These are phyloP conservation scores for Sphaeramia orbicularis DNA, from an alignment of 2,797 vertebrate species.

Conservation along the genomic window DNA sequence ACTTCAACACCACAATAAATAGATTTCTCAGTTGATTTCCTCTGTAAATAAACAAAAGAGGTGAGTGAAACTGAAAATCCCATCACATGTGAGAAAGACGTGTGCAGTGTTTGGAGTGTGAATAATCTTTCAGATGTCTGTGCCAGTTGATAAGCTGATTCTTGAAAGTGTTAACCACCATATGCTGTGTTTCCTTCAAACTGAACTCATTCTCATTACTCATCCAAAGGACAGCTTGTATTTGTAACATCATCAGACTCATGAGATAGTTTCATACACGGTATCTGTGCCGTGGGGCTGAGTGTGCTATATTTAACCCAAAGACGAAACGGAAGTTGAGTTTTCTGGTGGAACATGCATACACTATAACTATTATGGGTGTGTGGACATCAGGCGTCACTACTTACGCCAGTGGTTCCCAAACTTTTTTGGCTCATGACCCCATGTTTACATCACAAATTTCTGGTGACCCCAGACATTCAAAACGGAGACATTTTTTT, in stretches of 20 bases:
- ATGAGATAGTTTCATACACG: conserved; percentile 40
- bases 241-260: conserved; percentile 44
- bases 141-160: conserved; percentile 17
- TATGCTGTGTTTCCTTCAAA: conserved; percentile 30
- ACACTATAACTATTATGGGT: no score
- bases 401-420: no score
- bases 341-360: conserved; percentile 33
- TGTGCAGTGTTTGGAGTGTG: neutral
- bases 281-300: conserved; percentile 29
- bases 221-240: conserved; percentile 34
- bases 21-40: no score
- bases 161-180: conserved; percentile 22
- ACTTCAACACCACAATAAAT: neutral
- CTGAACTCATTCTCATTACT: conserved; percentile 25
- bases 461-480: no score
- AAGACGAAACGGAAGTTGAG: conserved; percentile 45
- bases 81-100: no score
- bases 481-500: no score
- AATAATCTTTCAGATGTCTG: conserved; percentile 1
- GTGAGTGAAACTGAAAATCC: no score
- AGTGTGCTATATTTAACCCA: conserved; percentile 50
- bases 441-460: no score
- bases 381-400: no score
- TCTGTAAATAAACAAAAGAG: neutral
- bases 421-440: no score